Percentiles rank a stretch among this genome's conserved stretches.
phyloP scores from a whole-genome alignment of 1,140 invertebrate genomes.

The Scaptomyza hsui region DNA sequence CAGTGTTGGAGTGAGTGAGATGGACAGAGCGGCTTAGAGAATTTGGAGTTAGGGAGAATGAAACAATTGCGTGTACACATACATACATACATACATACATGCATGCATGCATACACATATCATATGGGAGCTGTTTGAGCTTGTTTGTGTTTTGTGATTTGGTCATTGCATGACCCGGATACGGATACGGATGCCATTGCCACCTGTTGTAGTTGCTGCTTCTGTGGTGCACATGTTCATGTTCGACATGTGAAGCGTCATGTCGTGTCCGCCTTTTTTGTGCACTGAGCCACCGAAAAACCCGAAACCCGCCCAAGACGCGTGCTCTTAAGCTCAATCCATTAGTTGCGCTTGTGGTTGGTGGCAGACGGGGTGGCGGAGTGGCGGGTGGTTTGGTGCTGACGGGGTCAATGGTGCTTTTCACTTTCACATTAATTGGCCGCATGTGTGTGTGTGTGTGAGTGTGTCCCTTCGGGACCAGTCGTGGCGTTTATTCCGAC shows the following conservation, averaged over 20 bases:
- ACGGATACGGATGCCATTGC: conserved; percentile 37
- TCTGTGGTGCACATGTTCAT: conserved; percentile 60
- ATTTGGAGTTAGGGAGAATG: neutral
- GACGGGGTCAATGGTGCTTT: conserved; percentile 33
- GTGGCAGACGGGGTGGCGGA: no score
- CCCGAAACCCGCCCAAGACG: conserved; percentile 39
- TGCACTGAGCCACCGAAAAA: conserved; percentile 39
- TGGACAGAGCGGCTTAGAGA: neutral
- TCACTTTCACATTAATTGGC: conserved; percentile 65
- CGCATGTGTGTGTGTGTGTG: conserved; percentile 4
- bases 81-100: conserved; percentile 45
- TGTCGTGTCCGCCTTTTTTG: conserved; percentile 56
- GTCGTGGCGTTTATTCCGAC: no score
- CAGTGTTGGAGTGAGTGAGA: neutral
- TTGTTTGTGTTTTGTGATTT: conserved; percentile 39
- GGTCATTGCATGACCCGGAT: conserved; percentile 60
- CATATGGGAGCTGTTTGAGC: conserved; percentile 70
- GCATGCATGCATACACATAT: conserved; percentile 75
- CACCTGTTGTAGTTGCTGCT: conserved; percentile 61
- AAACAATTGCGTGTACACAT: conserved; percentile 10
- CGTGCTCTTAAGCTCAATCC: neutral
- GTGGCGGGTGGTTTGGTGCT: no score
- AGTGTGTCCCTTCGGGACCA: no score
- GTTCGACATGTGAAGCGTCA: conserved; percentile 74
- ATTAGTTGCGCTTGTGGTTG: no score